Conservation (phyloP, 1,140 invertebrate species). For the Drosophila nebulosa region DNA sequence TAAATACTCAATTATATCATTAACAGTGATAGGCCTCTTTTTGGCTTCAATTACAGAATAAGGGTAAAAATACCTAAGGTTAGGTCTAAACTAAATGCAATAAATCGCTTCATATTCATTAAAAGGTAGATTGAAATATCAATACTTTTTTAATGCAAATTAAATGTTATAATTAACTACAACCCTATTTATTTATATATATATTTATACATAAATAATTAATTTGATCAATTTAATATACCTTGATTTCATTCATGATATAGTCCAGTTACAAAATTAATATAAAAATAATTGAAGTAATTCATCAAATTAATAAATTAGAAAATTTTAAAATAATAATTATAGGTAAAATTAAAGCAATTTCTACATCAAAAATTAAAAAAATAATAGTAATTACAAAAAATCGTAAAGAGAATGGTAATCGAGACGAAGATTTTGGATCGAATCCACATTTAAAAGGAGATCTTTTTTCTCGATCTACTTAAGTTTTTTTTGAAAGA, state of each 20-base stretch:
- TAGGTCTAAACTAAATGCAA: slow-evolving; percentile 84
- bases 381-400: slow-evolving; percentile 85
- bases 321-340: slow-evolving; percentile 29
- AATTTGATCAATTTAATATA: slow-evolving; percentile 83
- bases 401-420: slow-evolving; percentile 84
- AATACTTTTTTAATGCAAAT: slow-evolving; percentile 85
- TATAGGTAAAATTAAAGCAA: slow-evolving; percentile 49
- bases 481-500: slow-evolving; percentile 82
- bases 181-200: slow-evolving; percentile 74
- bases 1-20: slow-evolving; percentile 42
- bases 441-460: slow-evolving; percentile 86
- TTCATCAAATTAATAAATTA: too few relatives aligned
- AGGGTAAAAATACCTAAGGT: slow-evolving; percentile 81
- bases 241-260: slow-evolving; percentile 83
- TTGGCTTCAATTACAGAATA: slow-evolving; percentile 84
- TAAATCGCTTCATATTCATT: slow-evolving; percentile 82
- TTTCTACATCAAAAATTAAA: too few relatives aligned
- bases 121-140: slow-evolving; percentile 81
- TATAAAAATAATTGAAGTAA: neutral
- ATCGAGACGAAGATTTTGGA: slow-evolving; percentile 82
- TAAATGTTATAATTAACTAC: slow-evolving; percentile 85
- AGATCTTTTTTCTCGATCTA: slow-evolving; percentile 83
- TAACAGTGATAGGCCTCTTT: slow-evolving; percentile 81
- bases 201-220: slow-evolving; percentile 40
- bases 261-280: slow-evolving; percentile 82